These are phyloP conservation scores for Okamejei kenojei DNA, from an alignment of 2,797 vertebrate genomes.

Conservation along the genomic window DNA sequence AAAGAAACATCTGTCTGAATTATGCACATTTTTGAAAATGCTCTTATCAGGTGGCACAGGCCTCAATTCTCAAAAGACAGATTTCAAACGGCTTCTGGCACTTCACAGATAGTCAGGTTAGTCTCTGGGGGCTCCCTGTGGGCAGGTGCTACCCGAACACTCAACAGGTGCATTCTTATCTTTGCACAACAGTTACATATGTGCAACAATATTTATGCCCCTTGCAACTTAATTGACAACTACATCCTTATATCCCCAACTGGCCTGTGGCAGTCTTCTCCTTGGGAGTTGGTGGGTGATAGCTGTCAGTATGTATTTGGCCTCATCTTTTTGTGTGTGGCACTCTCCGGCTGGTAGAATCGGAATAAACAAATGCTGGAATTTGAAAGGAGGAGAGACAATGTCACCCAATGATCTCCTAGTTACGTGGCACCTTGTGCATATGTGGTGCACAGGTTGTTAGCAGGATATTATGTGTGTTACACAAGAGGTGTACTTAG, in stretches of 20 bases:
- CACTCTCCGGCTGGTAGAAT: background rate
- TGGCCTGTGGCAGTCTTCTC: background rate
- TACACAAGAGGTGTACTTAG: background rate
- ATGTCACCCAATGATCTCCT: background rate
- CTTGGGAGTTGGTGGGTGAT: background rate
- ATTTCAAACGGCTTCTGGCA: conserved; percentile 13
- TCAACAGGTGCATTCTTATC: conserved; percentile 20
- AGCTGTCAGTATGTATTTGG: background rate
- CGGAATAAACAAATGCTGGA: background rate
- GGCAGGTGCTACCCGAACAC: background rate
- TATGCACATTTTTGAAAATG: background rate
- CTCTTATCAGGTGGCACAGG: conserved; percentile 19
- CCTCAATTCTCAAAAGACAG: conserved; percentile 3
- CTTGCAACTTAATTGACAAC: conserved; percentile 17
- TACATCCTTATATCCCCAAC: background rate
- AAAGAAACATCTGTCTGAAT: conserved; percentile 11
- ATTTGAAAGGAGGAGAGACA: background rate
- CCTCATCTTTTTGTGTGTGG: background rate
- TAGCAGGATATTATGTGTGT: background rate
- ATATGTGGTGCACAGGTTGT: background rate
- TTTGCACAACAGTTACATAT: background rate
- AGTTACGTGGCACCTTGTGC: background rate
- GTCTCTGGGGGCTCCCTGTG: background rate
- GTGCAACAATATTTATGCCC: conserved; percentile 8
- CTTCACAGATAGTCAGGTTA: background rate